Evolutionary conservation across 2,113 vertebrate genomes (phyloP), one percentile per base, ranked within the genome.

Genomic region (Myotis brandtii): DNA sequence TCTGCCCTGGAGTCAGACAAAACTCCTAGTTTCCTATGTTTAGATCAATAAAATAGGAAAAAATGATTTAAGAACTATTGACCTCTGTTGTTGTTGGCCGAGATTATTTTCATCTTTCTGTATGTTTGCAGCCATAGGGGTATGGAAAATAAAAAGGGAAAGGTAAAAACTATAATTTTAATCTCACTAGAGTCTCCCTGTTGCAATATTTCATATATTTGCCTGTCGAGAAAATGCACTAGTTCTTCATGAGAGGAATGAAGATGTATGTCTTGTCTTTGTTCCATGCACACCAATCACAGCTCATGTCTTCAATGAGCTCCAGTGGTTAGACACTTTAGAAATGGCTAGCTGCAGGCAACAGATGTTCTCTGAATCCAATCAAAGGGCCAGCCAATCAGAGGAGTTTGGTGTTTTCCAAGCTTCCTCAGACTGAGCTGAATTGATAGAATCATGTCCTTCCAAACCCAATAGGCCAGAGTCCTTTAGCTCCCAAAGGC

Each of bases 261-360:
- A 89, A 96, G 83, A 97, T 96, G 96, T 95, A n/a, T 30, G 16
- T 32, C 50, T 90, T 88, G 25, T 94, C 95, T 97, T 98, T 97
- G 75, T 94, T 83, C 82, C 70, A 16, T 66, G 66, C 9, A 52
- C 81, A 92, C 94, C 73, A 72, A 69, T 97, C 96, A 89, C 54
- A 91, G 86, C 67, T 96, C 84, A 27, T 69, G 96, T 30, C 70
- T 98, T 98, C 93, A 94, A 91, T 67, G 93, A 91, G 62, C 59
- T 91, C 4, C 40, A 59, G 81, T 48, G 93, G 69, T 89, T 70
- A 96, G 92, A 73, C 93, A 20, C 17, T 66, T 96, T 94, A 93
- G 86, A 96, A 98, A 95, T 10, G 25, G 59, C 96, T 93, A 98
- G 85, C 96, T 97, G 91, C 86, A 98, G 72, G 90, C 87, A 95